A percentile compares a stretch with the other conserved stretches of the same genome.
Evolutionary conservation across 2,113 vertebrate species (phyloP).

Genomic region (Prietella phreatophila): DNA sequence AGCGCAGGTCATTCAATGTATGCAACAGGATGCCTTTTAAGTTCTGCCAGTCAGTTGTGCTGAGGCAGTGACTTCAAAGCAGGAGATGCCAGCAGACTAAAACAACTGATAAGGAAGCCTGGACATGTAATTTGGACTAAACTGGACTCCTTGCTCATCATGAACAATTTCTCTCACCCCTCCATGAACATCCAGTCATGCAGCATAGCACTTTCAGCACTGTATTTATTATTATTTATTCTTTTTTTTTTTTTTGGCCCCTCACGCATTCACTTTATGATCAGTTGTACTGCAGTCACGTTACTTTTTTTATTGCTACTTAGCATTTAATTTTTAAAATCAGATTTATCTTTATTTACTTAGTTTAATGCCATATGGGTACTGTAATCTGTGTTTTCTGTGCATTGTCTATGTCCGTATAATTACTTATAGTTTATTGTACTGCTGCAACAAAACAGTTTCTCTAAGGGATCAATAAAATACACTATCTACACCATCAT

Average conservation of each 20-base stretch:
- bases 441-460: neutral
- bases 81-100: neutral
- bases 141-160: neutral
- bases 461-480: neutral
- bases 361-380: neutral
- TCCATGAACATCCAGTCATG: neutral
- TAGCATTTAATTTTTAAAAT: neutral
- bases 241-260: neutral
- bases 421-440: neutral
- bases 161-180: neutral
- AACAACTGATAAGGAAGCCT: neutral
- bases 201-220: neutral
- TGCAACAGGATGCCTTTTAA: too few species aligned
- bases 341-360: neutral
- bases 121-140: neutral
- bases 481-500: neutral
- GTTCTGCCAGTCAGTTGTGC: too few species aligned
- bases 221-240: neutral
- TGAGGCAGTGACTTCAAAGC: neutral
- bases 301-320: neutral
- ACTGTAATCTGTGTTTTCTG: neutral
- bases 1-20: too few species aligned
- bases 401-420: neutral
- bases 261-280: neutral
- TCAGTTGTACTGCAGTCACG: neutral